Percentiles rank a stretch among this genome's conserved stretches.
These are phyloP conservation scores for Pogoniulus pusillus DNA, from an alignment of 2,797 vertebrate genomes.

Conservation along the genomic window DNA sequence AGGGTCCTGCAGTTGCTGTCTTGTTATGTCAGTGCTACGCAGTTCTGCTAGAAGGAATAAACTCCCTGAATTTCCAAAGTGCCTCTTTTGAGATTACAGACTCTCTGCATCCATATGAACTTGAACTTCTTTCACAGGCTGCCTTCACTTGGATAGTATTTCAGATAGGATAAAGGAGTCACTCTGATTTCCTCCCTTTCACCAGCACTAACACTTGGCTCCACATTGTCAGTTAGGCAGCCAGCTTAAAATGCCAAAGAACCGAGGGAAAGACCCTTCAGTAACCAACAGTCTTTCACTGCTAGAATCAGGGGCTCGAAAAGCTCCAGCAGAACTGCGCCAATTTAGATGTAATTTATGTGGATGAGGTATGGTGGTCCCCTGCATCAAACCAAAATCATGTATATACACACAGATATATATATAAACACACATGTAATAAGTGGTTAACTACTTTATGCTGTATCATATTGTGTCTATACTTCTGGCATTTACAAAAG, in stretches of 20 bases:
- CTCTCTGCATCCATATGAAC: fast-evolving
- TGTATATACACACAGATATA: neutral
- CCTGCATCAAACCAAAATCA: neutral
- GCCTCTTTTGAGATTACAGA: neutral
- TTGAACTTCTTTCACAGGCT: neutral
- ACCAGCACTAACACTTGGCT: neutral
- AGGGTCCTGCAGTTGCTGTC: neutral
- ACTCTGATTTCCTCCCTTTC: neutral
- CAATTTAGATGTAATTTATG: neutral
- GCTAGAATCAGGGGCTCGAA: neutral
- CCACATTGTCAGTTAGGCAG: neutral
- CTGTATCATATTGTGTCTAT: neutral
- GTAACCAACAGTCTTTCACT: neutral
- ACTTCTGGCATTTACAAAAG: neutral
- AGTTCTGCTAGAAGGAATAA: neutral
- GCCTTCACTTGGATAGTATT: neutral
- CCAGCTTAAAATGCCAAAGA: neutral
- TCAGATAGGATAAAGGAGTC: neutral
- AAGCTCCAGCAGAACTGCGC: neutral
- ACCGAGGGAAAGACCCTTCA: neutral
- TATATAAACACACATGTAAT: fast-evolving
- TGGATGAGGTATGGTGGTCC: neutral
- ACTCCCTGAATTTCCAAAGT: neutral
- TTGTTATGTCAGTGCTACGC: neutral
- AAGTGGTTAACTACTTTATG: neutral